Evolutionary conservation across 2,113 vertebrate species (phyloP), one percentile per base, ranked within the genome.

Genomic region (Anarhynchus alexandrinus): DNA sequence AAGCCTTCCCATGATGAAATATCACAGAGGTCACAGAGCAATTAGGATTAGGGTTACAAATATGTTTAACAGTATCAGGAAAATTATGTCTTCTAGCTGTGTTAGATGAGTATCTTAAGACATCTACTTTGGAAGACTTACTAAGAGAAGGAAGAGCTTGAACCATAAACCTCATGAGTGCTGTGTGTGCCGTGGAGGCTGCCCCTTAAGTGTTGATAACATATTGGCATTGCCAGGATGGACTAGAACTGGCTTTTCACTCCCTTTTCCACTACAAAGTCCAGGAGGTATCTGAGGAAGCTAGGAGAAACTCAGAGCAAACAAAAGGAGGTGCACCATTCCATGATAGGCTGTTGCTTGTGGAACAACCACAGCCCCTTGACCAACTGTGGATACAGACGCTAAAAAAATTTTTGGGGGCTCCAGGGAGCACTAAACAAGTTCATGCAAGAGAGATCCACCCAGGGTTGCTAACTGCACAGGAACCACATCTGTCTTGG

Each of bases 11-110:
- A 73, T 66, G 94, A 89, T 6, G 27, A 82, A 89, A 47, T 51
- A 95, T 49, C 81, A 79, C 78, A 94, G 86, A 91, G 89, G 91
- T 97, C 95, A 85, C 5, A 3, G 89, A 95, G 59, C 70, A 96
- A 91, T 82, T 84, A 95, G 84, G 81, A 93, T 97, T 89, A 94
- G 42, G n/a, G 66, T 96, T 96, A 94, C 81, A 94, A 70, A 91
- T 22, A 69, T 91, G 66, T 77, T 94, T 85, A 77, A 86, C 36
- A 38, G 81, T 92, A 89, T 93, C 95, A 94, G 66, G 62, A 76
- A 18, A 94, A 85, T 91, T 94, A 89, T 15, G 18, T 79, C 86
- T 79, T 72, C 70, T 54, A 62, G 45, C 26, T 69, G 45, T 89
- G 76, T 77, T 76, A 70, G 20, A 69, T 55, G 45, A 29, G 45